Evolutionary conservation across 2,797 vertebrate genomes (phyloP).

Genomic region (Leptoclinus maculatus): DNA sequence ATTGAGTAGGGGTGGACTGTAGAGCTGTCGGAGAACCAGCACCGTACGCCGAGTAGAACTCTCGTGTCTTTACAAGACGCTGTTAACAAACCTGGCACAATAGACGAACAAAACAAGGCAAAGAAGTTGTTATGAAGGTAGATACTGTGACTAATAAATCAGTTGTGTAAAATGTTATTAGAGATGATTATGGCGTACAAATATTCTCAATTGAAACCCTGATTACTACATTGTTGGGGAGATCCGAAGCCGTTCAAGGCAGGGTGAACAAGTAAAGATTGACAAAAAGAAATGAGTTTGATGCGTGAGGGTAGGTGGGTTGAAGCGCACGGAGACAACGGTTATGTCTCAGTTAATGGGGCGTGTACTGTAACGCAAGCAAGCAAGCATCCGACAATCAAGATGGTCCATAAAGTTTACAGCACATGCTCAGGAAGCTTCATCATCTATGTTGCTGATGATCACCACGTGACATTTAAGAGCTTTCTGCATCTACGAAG

Average conservation of each 20-base stretch:
- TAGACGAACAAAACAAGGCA: background rate
- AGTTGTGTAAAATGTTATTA: background rate
- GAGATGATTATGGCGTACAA: no score
- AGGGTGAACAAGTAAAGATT: background rate
- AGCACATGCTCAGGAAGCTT: conserved; percentile 10
- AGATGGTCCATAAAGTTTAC: conserved; percentile 25
- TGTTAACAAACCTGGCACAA: background rate
- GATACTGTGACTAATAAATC: background rate
- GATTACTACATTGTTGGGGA: background rate
- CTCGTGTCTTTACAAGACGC: background rate
- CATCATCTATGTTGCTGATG: conserved; percentile 13
- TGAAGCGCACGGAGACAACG: background rate
- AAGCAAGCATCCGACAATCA: background rate
- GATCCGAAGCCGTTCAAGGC: background rate
- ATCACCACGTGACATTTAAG: conserved; percentile 17
- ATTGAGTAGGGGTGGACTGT: conserved; percentile 47
- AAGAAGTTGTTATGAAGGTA: background rate
- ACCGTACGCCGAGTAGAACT: background rate
- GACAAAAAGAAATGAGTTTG: background rate
- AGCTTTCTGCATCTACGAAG: background rate
- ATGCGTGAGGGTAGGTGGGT: background rate
- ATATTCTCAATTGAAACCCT: background rate
- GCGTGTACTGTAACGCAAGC: background rate
- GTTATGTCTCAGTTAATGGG: background rate
- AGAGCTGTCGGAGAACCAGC: conserved; percentile 40